Percentiles rank a stretch among this genome's conserved stretches.
Conservation (phyloP, 2,797 vertebrate genomes). For the Melanogrammus aeglefinus region DNA sequence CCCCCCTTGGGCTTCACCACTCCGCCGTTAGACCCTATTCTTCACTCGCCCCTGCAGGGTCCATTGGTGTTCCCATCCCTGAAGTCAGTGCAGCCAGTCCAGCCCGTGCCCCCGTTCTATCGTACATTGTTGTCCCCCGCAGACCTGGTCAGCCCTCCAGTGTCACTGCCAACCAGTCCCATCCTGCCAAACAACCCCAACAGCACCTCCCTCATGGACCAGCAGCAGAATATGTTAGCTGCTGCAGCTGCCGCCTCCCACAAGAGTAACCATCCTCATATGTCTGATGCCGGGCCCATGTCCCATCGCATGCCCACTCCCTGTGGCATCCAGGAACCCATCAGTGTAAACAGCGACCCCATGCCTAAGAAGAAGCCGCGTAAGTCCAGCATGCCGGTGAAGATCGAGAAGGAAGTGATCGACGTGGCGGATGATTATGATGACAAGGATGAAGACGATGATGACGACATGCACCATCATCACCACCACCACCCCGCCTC, state of each 20-base stretch:
- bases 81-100: conserved; percentile 96
- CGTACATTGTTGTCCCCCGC: conserved; percentile 91
- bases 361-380: conserved; percentile 98
- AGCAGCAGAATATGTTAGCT: conserved; percentile 76
- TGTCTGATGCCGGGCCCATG: conserved; percentile 63
- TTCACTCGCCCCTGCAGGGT: conserved; percentile 91
- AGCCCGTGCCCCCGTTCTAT: conserved; percentile 93
- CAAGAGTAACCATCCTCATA: conserved; percentile 61
- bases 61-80: conserved; percentile 92
- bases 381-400: conserved; percentile 99
- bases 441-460: conserved; percentile 92
- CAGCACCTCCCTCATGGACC: conserved; percentile 73
- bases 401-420: conserved; percentile 98
- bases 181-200: conserved; percentile 85
- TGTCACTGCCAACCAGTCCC: conserved; percentile 93
- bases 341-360: conserved; percentile 76
- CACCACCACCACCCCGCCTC: conserved; percentile 70
- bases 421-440: conserved; percentile 95
- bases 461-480: conserved; percentile 68
- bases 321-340: conserved; percentile 69
- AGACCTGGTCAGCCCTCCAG: conserved; percentile 92
- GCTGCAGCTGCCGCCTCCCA: conserved; percentile 63
- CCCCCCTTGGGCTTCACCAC: conserved; percentile 95
- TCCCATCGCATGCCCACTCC: conserved; percentile 74
- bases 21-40: conserved; percentile 89